Evolutionary conservation across 2,888 invertebrate genomes (phyloP).

Genomic region (Prenolepis imparis): DNA sequence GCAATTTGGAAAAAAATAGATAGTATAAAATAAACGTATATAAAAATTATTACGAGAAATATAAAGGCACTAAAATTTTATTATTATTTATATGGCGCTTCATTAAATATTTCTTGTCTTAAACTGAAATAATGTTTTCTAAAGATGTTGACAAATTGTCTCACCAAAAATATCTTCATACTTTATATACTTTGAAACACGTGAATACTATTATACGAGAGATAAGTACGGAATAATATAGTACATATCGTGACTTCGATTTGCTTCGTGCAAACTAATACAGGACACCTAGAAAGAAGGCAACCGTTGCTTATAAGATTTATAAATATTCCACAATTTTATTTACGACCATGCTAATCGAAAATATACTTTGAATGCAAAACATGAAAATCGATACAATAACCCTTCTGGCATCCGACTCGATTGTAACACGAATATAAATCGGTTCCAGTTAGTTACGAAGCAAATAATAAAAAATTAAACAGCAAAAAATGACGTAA

Average conservation of each 20-base stretch:
- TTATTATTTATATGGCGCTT: background rate
- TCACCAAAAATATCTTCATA: constrained; percentile 1
- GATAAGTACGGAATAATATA: constrained; percentile 33
- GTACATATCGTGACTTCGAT: constrained; percentile 7
- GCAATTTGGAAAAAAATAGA: background rate
- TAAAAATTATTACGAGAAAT: background rate
- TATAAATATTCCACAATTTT: constrained; percentile 44
- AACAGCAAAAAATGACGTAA: background rate
- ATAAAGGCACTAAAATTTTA: background rate
- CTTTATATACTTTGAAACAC: background rate
- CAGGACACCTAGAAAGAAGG: background rate
- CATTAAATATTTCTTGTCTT: background rate
- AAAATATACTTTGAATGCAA: constrained; percentile 34
- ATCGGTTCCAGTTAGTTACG: background rate
- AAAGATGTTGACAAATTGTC: background rate
- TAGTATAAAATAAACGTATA: background rate
- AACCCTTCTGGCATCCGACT: background rate
- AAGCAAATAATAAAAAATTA: constrained; percentile 36
- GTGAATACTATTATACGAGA: background rate
- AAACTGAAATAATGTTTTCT: background rate
- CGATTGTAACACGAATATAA: constrained; percentile 13
- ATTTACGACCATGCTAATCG: constrained; percentile 27
- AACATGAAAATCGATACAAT: constrained; percentile 25
- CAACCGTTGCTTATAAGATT: constrained; percentile 32
- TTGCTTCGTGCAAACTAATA: constrained; percentile 18